These are phyloP conservation scores for Lipophrys pholis DNA, from an alignment of 2,113 vertebrate genomes.

Conservation along the genomic window DNA sequence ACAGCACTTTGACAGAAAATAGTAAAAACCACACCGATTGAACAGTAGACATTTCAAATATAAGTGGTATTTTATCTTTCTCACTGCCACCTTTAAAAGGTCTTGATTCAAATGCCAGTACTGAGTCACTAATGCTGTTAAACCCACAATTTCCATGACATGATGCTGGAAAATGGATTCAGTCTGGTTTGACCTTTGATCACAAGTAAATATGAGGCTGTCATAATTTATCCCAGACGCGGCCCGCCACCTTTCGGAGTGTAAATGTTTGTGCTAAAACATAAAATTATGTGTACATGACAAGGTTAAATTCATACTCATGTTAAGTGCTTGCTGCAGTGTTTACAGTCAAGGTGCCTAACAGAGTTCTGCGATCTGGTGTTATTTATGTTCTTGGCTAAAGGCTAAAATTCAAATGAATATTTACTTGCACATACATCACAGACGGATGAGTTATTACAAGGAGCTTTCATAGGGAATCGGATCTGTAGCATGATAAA, in stretches of 20 bases:
- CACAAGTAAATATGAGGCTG: slow-evolving; percentile 13
- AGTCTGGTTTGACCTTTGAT: neutral
- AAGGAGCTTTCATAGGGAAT: neutral
- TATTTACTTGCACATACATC: neutral
- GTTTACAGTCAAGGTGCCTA: slow-evolving; percentile 2
- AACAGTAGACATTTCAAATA: too few relatives aligned
- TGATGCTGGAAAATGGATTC: too few relatives aligned
- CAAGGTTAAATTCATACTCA: neutral
- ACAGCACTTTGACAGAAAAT: too few relatives aligned
- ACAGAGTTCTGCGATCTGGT: neutral
- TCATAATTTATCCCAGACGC: neutral
- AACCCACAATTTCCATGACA: too few relatives aligned
- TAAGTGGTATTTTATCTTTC: too few relatives aligned
- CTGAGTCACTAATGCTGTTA: too few relatives aligned
- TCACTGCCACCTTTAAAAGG: too few relatives aligned
- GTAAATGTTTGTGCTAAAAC: neutral
- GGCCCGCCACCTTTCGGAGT: neutral
- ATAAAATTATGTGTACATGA: slow-evolving; percentile 6
- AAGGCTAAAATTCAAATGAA: slow-evolving; percentile 10
- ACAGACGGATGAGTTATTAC: neutral
- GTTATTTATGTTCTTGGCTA: slow-evolving; percentile 1
- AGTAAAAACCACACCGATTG: too few relatives aligned
- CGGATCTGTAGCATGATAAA: neutral
- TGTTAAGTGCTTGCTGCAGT: slow-evolving; percentile 2
- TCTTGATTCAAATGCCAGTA: too few relatives aligned